These are phyloP conservation scores for Acomys russatus DNA, from an alignment of 2,797 vertebrate species.

Conservation along the genomic window DNA sequence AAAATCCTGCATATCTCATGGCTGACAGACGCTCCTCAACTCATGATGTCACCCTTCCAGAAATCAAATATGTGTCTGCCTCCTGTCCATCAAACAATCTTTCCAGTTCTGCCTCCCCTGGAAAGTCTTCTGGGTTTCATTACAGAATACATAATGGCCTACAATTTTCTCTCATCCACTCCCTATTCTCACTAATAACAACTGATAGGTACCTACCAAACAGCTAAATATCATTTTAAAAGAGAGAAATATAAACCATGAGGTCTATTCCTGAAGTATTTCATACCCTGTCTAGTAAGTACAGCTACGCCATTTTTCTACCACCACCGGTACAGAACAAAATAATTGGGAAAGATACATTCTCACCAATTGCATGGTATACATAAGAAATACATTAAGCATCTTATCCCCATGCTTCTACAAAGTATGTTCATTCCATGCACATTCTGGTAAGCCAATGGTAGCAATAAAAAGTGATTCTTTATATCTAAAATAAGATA, in stretches of 20 bases:
- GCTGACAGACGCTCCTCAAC: background rate
- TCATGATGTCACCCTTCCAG: background rate
- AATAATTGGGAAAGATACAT: background rate
- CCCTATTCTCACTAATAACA: background rate
- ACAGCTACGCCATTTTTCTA: background rate
- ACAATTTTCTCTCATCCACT: background rate
- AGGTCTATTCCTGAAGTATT: background rate
- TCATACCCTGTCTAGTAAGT: background rate
- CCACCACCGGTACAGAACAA: background rate
- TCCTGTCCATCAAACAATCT: background rate
- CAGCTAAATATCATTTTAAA: background rate
- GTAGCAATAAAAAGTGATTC: background rate
- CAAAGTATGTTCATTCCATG: background rate
- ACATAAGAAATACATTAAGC: background rate
- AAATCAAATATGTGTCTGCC: background rate
- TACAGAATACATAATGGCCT: background rate
- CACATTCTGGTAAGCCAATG: background rate
- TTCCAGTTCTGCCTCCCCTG: background rate
- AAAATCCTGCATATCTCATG: background rate
- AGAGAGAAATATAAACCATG: background rate
- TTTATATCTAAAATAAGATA: constrained; percentile 3
- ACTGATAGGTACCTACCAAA: background rate
- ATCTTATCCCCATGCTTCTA: background rate
- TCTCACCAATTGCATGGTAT: background rate
- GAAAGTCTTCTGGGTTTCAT: constrained; percentile 42